Evolutionary conservation across 2,113 vertebrate species (phyloP).

Genomic region (Sapayoa aenigma): DNA sequence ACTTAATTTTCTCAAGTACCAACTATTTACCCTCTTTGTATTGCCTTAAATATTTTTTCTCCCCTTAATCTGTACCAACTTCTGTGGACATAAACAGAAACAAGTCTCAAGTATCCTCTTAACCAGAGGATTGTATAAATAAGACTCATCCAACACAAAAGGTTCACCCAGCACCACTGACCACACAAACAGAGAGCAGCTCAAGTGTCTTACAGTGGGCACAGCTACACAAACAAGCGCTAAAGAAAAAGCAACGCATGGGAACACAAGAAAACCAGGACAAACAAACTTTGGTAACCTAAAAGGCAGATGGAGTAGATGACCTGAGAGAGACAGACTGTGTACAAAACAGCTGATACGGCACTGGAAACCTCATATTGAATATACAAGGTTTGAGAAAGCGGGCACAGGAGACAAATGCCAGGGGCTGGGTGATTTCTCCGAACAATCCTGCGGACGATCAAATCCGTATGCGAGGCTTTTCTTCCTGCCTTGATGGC

Average conservation of each 20-base stretch:
- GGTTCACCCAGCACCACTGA: neutral
- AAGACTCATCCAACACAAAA: neutral
- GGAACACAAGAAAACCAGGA: neutral
- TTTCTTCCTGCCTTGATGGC: neutral
- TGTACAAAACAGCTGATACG: neutral
- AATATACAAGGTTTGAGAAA: neutral
- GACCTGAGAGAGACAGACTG: neutral
- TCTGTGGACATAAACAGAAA: neutral
- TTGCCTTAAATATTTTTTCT: neutral
- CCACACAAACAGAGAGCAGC: neutral
- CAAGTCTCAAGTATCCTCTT: neutral
- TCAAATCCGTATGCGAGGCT: neutral
- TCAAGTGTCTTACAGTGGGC: neutral
- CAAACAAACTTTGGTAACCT: neutral
- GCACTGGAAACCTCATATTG: neutral
- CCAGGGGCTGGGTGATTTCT: neutral
- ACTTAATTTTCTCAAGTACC: neutral
- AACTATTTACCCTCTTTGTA: neutral
- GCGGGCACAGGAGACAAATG: neutral
- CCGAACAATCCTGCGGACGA: neutral
- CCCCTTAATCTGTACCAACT: neutral
- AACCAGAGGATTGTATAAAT: neutral
- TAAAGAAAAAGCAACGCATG: rapidly evolving
- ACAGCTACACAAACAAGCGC: neutral
- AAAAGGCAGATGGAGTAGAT: neutral